These are phyloP conservation scores for Theonella swinhoei DNA, from an alignment of 37 sponge, comb jelly and placozoan species.

Conservation along the genomic window DNA sequence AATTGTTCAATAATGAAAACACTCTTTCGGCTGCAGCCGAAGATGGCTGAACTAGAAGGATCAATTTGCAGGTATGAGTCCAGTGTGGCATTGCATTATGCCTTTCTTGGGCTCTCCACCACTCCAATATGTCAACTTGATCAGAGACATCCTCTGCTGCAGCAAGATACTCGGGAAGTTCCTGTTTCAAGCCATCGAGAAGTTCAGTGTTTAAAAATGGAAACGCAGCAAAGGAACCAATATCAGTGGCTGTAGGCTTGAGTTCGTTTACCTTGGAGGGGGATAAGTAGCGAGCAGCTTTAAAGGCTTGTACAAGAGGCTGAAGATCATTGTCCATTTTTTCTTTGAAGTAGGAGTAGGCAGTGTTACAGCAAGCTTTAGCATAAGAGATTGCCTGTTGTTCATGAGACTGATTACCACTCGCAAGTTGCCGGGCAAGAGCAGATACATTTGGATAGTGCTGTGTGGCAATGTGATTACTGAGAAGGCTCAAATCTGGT, in stretches of 20 bases:
- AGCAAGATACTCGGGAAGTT: constrained; percentile 23
- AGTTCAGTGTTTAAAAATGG: not conserved
- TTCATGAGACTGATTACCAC: too few relatives aligned
- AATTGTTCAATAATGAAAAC: too few relatives aligned
- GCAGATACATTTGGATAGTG: too few relatives aligned
- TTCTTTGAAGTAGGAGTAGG: constrained; percentile 7
- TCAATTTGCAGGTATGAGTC: constrained; percentile 4
- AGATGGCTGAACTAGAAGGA: constrained; percentile 25
- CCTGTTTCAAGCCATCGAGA: not conserved
- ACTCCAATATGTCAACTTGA: not conserved
- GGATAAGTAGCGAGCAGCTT: constrained; percentile 25
- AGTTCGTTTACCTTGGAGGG: constrained; percentile 18
- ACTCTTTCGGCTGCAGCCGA: too few relatives aligned
- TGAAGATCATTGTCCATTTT: too few relatives aligned
- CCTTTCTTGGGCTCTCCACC: constrained; percentile 12
- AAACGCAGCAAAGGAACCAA: not conserved
- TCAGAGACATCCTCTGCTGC: constrained; percentile 23
- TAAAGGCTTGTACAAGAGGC: constrained; percentile 1
- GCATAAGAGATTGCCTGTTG: too few relatives aligned
- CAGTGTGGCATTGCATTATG: constrained; percentile 31
- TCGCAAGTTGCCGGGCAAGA: not conserved
- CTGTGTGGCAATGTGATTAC: too few relatives aligned
- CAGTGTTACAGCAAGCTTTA: too few relatives aligned
- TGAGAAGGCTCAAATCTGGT: too few relatives aligned
- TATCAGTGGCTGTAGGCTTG: constrained; percentile 19